Conservation (phyloP, 2,113 vertebrate species). For the Patagioenas fasciata region DNA sequence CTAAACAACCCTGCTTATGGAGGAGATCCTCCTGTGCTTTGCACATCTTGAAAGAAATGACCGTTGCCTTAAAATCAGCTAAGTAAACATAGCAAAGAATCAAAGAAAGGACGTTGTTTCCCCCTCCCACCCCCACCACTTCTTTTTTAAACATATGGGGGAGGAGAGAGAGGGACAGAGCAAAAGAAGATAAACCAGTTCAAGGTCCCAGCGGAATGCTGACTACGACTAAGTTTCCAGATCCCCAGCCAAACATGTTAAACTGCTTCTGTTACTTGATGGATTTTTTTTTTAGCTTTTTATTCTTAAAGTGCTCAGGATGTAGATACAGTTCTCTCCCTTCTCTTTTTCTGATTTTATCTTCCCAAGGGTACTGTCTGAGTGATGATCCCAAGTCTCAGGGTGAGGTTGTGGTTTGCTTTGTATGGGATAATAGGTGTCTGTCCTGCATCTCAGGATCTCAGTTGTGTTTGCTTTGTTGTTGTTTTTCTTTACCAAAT, state of each 20-base stretch:
- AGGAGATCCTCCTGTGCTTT: background rate
- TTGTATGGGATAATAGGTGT: background rate
- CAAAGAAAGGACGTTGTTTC: background rate
- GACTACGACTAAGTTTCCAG: background rate
- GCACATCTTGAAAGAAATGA: background rate
- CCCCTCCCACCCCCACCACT: background rate
- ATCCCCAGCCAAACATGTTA: background rate
- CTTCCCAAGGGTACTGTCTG: background rate
- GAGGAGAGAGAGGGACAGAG: background rate
- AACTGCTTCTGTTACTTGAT: background rate
- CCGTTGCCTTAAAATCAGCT: background rate
- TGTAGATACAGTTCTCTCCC: background rate
- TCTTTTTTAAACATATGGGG: background rate
- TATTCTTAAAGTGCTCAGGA: background rate
- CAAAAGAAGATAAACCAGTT: background rate
- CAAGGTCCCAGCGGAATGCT: background rate
- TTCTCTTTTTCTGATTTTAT: background rate
- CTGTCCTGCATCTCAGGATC: background rate
- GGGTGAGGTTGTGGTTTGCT: background rate
- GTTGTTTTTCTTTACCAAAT: background rate
- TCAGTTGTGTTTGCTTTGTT: background rate
- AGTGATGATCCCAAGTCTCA: background rate
- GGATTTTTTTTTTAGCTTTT: background rate
- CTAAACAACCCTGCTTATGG: background rate
- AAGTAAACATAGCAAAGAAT: background rate